These are phyloP conservation scores for Danio choprae DNA, from an alignment of 2,797 vertebrate genomes.

Conservation along the genomic window DNA sequence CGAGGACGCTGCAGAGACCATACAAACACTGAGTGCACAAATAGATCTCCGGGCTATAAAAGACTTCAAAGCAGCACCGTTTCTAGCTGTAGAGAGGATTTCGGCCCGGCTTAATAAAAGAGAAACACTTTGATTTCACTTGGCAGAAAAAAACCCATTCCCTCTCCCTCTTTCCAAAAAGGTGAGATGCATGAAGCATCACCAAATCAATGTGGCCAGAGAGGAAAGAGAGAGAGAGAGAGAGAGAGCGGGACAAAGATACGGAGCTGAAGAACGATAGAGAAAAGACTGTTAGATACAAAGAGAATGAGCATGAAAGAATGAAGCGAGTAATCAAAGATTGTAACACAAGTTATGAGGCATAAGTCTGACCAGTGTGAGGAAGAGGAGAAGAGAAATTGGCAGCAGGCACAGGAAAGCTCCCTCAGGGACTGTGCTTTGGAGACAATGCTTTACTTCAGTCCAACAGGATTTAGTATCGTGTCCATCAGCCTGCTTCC, in stretches of 20 bases:
- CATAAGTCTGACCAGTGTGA: conserved; percentile 55
- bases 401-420: conserved; percentile 56
- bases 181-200: conserved; percentile 69
- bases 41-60: conserved; percentile 74
- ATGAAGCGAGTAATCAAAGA: conserved; percentile 55
- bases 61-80: conserved; percentile 76
- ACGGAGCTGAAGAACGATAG: conserved; percentile 48
- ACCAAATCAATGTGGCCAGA: conserved; percentile 77
- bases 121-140: conserved; percentile 76
- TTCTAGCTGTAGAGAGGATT: conserved; percentile 66
- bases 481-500: conserved; percentile 65
- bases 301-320: conserved; percentile 54
- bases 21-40: conserved; percentile 65
- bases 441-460: conserved; percentile 64
- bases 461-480: conserved; percentile 72
- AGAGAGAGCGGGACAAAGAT: conserved; percentile 53
- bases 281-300: conserved; percentile 47
- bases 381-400: conserved; percentile 59
- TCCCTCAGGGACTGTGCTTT: conserved; percentile 36
- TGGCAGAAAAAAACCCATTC: conserved; percentile 71
- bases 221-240: conserved; percentile 69
- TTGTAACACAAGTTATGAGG: conserved; percentile 50
- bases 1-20: conserved; percentile 48
- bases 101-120: conserved; percentile 39
- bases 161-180: conserved; percentile 74